Evolutionary conservation across 2,888 invertebrate genomes (phyloP).

Genomic region (Tetanocera ferruginea): DNA sequence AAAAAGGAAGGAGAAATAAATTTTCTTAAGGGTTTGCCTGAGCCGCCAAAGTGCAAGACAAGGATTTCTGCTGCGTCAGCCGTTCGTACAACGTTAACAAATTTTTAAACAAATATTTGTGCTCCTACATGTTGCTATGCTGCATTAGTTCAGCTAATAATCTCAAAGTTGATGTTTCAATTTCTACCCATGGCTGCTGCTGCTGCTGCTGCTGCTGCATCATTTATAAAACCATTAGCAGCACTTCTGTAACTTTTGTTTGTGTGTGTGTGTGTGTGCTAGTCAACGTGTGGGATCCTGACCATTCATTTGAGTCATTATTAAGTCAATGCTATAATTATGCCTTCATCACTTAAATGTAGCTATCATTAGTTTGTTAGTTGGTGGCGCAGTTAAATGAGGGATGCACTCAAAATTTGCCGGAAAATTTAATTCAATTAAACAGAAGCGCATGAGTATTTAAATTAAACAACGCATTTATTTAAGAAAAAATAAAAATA

Average conservation of each 20-base stretch:
- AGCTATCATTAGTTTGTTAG: neutral
- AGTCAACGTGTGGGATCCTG: neutral
- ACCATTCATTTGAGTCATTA: neutral
- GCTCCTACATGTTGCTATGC: neutral
- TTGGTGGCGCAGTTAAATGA: neutral
- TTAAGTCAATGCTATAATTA: neutral
- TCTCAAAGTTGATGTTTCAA: neutral
- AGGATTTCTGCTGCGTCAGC: neutral
- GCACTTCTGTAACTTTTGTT: neutral
- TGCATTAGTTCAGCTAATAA: neutral
- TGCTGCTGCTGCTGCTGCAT: neutral
- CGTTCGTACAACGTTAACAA: neutral
- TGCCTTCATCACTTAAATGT: neutral
- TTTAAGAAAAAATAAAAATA: no score
- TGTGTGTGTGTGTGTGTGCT: neutral
- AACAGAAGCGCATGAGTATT: neutral
- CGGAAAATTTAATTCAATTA: conserved; percentile 1
- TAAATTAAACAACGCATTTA: no score
- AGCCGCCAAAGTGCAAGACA: neutral
- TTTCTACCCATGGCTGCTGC: neutral
- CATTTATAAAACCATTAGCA: conserved; percentile 20
- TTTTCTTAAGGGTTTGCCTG: no score
- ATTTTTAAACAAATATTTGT: conserved; percentile 19
- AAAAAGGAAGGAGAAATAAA: neutral
- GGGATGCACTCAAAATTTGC: neutral